A percentile compares a stretch with the other conserved stretches of the same genome.
These are phyloP conservation scores for Andricus grossulariae DNA, from an alignment of 1,140 invertebrate species.

Conservation along the genomic window DNA sequence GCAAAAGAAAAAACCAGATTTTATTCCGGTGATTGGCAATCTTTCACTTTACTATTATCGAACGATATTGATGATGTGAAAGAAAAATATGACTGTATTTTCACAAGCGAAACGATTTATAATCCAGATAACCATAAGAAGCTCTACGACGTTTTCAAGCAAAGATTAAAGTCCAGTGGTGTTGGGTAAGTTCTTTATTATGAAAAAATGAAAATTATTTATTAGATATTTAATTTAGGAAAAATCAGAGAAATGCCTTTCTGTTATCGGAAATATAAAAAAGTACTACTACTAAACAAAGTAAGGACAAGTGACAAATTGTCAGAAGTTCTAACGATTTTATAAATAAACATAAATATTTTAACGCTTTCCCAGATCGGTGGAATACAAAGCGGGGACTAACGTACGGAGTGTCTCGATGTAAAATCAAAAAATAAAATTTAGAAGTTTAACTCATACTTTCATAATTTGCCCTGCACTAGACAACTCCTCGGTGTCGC, in stretches of 20 bases:
- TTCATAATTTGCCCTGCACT: too few relatives aligned
- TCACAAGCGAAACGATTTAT: constrained; percentile 95
- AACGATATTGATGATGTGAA: constrained; percentile 55
- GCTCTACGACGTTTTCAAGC: constrained; percentile 82
- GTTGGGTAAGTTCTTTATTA: constrained; percentile 67
- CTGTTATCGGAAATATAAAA: neutral
- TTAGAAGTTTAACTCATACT: too few relatives aligned
- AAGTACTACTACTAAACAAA: too few relatives aligned
- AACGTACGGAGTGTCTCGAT: too few relatives aligned
- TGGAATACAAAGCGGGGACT: too few relatives aligned
- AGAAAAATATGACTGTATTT: constrained; percentile 86
- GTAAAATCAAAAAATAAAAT: too few relatives aligned
- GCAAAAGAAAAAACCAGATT: constrained; percentile 78
- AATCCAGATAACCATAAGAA: constrained; percentile 88
- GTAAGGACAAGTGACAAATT: too few relatives aligned
- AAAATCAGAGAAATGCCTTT: constrained; percentile 9
- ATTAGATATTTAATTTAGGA: neutral
- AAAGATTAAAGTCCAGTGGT: constrained; percentile 81
- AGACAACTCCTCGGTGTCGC: too few relatives aligned
- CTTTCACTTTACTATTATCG: constrained; percentile 76
- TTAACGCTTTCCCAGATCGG: too few relatives aligned
- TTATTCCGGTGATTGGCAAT: constrained; percentile 89
- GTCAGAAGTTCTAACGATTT: too few relatives aligned
- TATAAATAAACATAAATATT: too few relatives aligned
- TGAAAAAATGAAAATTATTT: constrained; percentile 10